Evolutionary conservation across 2,797 vertebrate genomes (phyloP), one percentile per base, ranked within the genome.

Genomic region (Phrynocephalus vlangalii): DNA sequence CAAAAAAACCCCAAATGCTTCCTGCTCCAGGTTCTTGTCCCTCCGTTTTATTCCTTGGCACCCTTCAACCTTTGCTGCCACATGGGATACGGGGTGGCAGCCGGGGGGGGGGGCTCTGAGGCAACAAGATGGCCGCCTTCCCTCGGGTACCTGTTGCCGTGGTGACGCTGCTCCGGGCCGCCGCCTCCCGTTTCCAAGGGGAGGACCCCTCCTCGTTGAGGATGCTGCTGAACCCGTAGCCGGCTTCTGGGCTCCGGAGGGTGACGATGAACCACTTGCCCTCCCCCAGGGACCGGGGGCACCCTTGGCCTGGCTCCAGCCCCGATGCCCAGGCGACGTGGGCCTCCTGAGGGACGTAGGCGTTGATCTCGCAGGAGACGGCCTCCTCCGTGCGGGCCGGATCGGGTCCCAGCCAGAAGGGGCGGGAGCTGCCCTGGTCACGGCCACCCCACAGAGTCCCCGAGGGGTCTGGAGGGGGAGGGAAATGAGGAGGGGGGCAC

Each of bases 231-330:
- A 98, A 15, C 0, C 89, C 90, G 86, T 83, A 97, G 85, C 71
- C 96, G 84, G 0, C 91, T 24, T 0, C 96, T 82, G 70, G 96
- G 52, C 91, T 96, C 63, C 93, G 96, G 8, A 96, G 3, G 13
- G 97, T 89, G 24, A 95, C 92, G 66, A 97, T 95, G 77, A 96
- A 92, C 98, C 98, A 98, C 2, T 96, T 91, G 7, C 97, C 97
- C 1, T 6, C 26, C 48, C 97, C 97, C 90, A 98, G 96, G 91
- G 97, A 93, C 0, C 94, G 22, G 1, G 98, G 97, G 92, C 98
- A 98, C 83, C 94, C 86, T 4, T 81, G 93, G 0, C 95, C 92
- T 0, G 95, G 94, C 15, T 95, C 96, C 90, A 98, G 97, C 0
- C 96, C 78, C 0, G 89, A 87, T 0, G 95, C 95, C 98, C 98